phyloP scores from a whole-genome alignment of 2,888 invertebrate genomes.

The Aquatica leii region DNA sequence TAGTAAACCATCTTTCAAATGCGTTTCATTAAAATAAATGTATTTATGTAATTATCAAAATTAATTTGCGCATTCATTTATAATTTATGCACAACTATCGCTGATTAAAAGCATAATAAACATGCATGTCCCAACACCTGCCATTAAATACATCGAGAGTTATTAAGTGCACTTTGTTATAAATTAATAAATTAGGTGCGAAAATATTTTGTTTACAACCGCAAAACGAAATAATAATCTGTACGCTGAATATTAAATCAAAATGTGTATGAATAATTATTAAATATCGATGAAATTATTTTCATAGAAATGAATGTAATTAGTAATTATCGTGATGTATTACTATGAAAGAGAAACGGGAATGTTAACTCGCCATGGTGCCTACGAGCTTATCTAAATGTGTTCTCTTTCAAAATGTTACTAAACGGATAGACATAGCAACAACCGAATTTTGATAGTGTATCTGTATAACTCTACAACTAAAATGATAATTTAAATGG shows the following conservation, averaged over 20 bases:
- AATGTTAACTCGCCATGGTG: too few species aligned
- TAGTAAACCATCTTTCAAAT: slow-evolving; percentile 17
- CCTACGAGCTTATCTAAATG: too few species aligned
- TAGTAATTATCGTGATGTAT: slow-evolving; percentile 7
- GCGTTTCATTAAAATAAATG: slow-evolving; percentile 24
- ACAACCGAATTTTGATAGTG: too few species aligned
- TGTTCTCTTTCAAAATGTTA: too few species aligned
- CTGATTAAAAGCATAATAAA: slow-evolving; percentile 50
- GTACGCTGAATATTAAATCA: slow-evolving; percentile 18
- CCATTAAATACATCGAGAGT: slow-evolving; percentile 50
- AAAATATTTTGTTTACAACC: slow-evolving; percentile 28
- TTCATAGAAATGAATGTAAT: neutral
- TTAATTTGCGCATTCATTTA: slow-evolving; percentile 42
- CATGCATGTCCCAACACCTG: slow-evolving; percentile 27
- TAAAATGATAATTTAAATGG: too few species aligned
- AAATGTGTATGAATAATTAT: slow-evolving; percentile 18
- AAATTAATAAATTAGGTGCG: slow-evolving; percentile 44
- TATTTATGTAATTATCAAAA: slow-evolving; percentile 34
- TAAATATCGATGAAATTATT: slow-evolving; percentile 13
- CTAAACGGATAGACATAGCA: too few species aligned
- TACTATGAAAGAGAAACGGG: too few species aligned
- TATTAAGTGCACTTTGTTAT: slow-evolving; percentile 51
- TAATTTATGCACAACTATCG: slow-evolving; percentile 45
- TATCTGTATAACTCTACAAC: too few species aligned
- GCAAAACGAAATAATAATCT: slow-evolving; percentile 13